These are phyloP conservation scores for Danio aesculapii DNA, from an alignment of 2,797 vertebrate species.

Conservation along the genomic window DNA sequence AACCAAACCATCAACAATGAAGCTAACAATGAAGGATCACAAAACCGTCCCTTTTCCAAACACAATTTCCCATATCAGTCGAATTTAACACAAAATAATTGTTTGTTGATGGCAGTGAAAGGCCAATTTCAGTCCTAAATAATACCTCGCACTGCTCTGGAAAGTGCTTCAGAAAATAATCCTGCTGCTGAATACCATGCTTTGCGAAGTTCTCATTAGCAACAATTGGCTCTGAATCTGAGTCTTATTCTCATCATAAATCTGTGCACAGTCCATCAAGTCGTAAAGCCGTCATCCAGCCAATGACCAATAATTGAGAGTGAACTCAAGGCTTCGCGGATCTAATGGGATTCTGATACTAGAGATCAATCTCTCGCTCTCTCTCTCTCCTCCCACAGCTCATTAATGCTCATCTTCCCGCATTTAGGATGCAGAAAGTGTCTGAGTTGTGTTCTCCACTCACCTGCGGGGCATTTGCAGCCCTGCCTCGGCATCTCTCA, in stretches of 20 bases:
- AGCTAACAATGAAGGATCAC: neutral
- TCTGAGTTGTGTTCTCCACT: constrained; percentile 52
- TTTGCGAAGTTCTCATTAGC: constrained; percentile 4
- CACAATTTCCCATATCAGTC: neutral
- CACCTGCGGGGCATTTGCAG: constrained; percentile 67
- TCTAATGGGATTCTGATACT: constrained; percentile 56
- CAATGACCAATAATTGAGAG: constrained; percentile 53
- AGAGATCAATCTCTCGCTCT: constrained; percentile 22
- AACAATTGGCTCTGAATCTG: constrained; percentile 2
- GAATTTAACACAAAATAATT: neutral
- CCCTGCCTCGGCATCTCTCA: constrained; percentile 67
- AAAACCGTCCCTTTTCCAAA: neutral
- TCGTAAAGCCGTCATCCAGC: constrained; percentile 6
- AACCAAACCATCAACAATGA: too few species aligned
- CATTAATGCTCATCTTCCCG: constrained; percentile 61
- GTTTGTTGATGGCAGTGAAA: neutral
- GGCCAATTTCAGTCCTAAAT: constrained; percentile 1
- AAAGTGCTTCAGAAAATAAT: constrained; percentile 22
- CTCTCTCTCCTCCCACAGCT: constrained; percentile 41
- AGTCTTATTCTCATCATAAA: constrained; percentile 43
- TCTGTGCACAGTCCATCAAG: constrained; percentile 47
- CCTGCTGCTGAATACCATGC: neutral
- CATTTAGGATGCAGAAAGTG: constrained; percentile 37
- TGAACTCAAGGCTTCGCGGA: constrained; percentile 25
- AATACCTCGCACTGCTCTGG: neutral